Percentiles rank a stretch among this genome's conserved stretches.
These are phyloP conservation scores for Drosophila triauraria DNA, from an alignment of 1,140 invertebrate species.

Conservation along the genomic window DNA sequence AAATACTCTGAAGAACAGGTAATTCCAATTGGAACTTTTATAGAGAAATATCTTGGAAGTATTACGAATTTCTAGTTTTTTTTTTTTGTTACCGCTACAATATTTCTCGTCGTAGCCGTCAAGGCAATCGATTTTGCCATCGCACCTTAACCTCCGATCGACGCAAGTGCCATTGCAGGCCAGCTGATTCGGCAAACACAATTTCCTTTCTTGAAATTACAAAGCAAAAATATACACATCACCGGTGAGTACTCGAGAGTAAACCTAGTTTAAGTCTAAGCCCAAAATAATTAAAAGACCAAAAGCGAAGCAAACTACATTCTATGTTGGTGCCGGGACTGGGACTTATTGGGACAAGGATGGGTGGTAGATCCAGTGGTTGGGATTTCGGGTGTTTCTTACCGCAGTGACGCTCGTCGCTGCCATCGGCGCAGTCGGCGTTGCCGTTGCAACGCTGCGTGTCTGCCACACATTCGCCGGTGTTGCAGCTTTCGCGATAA, in stretches of 20 bases:
- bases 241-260: slow-evolving; percentile 7
- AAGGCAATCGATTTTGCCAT: slow-evolving; percentile 89
- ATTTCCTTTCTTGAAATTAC: slow-evolving; percentile 37
- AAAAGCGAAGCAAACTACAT: slow-evolving; percentile 18
- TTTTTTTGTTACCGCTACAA: slow-evolving; percentile 86
- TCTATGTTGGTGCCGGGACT: background rate
- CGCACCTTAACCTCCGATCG: slow-evolving; percentile 86
- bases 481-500: slow-evolving; percentile 68
- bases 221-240: slow-evolving; percentile 19
- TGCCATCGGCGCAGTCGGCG: slow-evolving; percentile 89
- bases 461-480: slow-evolving; percentile 85
- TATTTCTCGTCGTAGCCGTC: slow-evolving; percentile 90
- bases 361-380: background rate
- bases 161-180: slow-evolving; percentile 69
- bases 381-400: slow-evolving; percentile 58
- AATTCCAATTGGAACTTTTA: background rate
- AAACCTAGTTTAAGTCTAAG: background rate
- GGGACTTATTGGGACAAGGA: background rate
- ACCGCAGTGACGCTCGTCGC: slow-evolving; percentile 90
- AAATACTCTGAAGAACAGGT: background rate
- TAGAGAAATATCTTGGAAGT: background rate
- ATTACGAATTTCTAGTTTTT: background rate
- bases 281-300: background rate
- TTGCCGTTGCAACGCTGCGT: slow-evolving; percentile 88
- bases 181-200: slow-evolving; percentile 31